phyloP scores from a whole-genome alignment of 2,888 invertebrate species.

The Drosophila robusta region DNA sequence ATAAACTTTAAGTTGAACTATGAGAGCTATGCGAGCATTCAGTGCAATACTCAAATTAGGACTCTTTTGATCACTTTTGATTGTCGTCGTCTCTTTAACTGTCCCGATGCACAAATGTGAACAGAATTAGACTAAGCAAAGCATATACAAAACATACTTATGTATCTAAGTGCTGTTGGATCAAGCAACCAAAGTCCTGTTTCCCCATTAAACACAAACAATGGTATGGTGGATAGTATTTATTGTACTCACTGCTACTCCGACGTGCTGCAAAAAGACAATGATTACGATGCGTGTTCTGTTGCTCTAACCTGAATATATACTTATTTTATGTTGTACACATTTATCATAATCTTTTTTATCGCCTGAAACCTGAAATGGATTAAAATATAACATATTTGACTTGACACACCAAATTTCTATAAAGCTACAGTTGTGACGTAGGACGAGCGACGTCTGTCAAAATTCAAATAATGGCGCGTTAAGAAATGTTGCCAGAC shows the following conservation, averaged over 20 bases:
- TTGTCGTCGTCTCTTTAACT: not conserved
- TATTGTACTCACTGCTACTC: conserved; percentile 7
- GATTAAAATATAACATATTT: conserved; percentile 2
- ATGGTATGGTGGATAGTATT: conserved; percentile 8
- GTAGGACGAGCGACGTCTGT: not conserved
- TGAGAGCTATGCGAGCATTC: conserved; percentile 25
- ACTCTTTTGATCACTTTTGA: conserved; percentile 4
- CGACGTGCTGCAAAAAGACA: conserved; percentile 29
- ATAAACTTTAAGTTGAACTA: conserved; percentile 27
- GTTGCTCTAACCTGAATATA: conserved; percentile 26
- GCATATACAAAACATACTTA: conserved; percentile 1
- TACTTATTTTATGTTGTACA: conserved; percentile 17
- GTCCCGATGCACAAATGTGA: conserved; percentile 36
- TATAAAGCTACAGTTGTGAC: not conserved
- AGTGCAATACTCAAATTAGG: conserved; percentile 40
- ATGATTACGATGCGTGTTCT: conserved; percentile 25
- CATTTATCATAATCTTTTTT: not conserved
- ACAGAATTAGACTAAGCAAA: conserved; percentile 28
- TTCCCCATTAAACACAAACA: conserved; percentile 1
- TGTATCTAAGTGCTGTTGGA: not conserved
- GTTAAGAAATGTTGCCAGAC: conserved; percentile 18
- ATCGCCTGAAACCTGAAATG: not conserved
- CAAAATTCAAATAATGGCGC: conserved; percentile 17
- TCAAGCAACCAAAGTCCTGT: not conserved
- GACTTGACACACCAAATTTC: not conserved